These are phyloP conservation scores for Phycodurus eques DNA, from an alignment of 2,113 vertebrate species.

Conservation along the genomic window DNA sequence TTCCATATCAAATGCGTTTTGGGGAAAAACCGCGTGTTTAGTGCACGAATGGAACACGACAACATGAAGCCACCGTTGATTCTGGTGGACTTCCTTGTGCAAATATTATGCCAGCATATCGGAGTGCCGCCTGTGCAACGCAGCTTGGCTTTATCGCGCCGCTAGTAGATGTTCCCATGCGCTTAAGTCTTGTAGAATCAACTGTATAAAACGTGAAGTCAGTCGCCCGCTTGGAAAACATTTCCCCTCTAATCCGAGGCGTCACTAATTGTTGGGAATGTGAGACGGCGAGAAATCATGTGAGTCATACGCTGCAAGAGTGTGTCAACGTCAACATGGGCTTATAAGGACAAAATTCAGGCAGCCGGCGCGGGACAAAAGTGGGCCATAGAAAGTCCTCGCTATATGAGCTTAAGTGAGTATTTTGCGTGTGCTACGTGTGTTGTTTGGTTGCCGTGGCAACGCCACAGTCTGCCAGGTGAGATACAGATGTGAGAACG, in stretches of 20 bases:
- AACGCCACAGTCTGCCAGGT: constrained; percentile 41
- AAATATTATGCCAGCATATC: constrained; percentile 4
- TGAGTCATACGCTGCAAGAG: constrained; percentile 35
- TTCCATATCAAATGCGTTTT: background rate
- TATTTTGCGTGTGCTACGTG: background rate
- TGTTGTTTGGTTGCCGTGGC: constrained; percentile 33
- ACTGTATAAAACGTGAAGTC: background rate
- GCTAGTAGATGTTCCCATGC: background rate
- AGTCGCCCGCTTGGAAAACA: background rate
- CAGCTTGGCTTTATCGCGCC: background rate
- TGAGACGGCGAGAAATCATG: constrained; percentile 34
- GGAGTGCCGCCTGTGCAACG: background rate
- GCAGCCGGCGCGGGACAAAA: constrained; percentile 3
- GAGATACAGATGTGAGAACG: constrained; percentile 26
- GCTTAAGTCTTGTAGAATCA: background rate
- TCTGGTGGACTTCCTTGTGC: background rate
- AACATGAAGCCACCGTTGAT: background rate
- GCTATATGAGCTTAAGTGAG: background rate
- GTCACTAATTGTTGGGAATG: constrained; percentile 42
- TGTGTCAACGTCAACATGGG: constrained; percentile 32
- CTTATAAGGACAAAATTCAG: constrained; percentile 59
- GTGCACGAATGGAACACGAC: background rate
- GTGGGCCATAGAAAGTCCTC: background rate
- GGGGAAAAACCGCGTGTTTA: too few species aligned
- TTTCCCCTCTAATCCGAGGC: constrained; percentile 18